These are phyloP conservation scores for Denticeps clupeoides DNA, from an alignment of 2,797 vertebrate genomes.

Conservation along the genomic window DNA sequence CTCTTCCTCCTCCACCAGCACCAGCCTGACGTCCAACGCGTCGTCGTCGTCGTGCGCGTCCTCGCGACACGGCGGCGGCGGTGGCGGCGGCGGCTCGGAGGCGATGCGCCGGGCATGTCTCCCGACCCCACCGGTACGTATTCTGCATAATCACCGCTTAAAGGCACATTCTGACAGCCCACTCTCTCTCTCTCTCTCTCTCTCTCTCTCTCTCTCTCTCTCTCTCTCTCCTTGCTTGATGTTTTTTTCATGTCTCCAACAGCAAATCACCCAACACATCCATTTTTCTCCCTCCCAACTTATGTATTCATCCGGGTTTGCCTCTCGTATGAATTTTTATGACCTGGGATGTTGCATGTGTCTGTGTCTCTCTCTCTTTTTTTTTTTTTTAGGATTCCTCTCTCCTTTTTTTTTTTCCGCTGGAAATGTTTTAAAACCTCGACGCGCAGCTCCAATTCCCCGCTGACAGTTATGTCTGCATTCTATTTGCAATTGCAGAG, in stretches of 20 bases:
- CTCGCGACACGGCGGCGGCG: slow-evolving; percentile 72
- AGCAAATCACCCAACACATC: slow-evolving; percentile 90
- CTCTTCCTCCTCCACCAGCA: slow-evolving; percentile 43
- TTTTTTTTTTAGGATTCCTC: slow-evolving; percentile 56
- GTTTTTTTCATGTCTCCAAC: slow-evolving; percentile 92
- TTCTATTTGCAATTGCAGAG: slow-evolving; percentile 99
- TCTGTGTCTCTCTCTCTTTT: slow-evolving; percentile 73
- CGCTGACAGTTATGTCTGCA: slow-evolving; percentile 93
- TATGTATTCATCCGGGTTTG: slow-evolving; percentile 80
- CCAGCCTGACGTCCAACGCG: slow-evolving; percentile 66
- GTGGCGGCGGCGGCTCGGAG: slow-evolving; percentile 71
- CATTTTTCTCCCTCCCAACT: slow-evolving; percentile 66
- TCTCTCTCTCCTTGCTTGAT: slow-evolving; percentile 75
- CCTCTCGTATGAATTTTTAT: slow-evolving; percentile 91
- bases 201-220: no score
- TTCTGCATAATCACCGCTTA: slow-evolving; percentile 84
- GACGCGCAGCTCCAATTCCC: slow-evolving; percentile 74
- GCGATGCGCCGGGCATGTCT: slow-evolving; percentile 92
- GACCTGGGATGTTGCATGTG: slow-evolving; percentile 84
- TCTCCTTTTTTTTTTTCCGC: slow-evolving; percentile 58
- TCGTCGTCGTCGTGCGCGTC: slow-evolving; percentile 72
- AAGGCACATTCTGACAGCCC: slow-evolving; percentile 85
- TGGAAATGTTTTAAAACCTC: slow-evolving; percentile 80
- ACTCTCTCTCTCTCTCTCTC: slow-evolving; percentile 59
- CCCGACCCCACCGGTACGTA: slow-evolving; percentile 96